Percentiles rank a stretch among this genome's conserved stretches.
These are phyloP conservation scores for Alethe diademata DNA, from an alignment of 2,113 vertebrate genomes.

Conservation along the genomic window DNA sequence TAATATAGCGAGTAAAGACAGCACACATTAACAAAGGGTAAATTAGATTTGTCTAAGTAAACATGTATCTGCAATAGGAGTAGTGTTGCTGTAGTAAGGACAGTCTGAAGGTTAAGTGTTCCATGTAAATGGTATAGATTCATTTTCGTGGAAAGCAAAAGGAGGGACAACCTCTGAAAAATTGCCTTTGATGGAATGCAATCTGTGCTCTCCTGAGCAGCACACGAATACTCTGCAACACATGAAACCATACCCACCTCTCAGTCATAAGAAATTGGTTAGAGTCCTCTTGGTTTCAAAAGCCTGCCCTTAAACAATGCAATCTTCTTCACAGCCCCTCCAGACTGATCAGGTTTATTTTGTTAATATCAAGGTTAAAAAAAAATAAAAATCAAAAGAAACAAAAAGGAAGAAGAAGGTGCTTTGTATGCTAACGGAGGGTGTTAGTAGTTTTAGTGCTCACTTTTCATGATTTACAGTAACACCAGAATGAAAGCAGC, in stretches of 20 bases:
- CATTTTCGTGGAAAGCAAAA: conserved; percentile 68
- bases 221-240: conserved; percentile 17
- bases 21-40: conserved; percentile 80
- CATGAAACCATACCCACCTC: conserved; percentile 12
- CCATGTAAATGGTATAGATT: conserved; percentile 51
- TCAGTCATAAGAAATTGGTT: neutral
- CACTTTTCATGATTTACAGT: neutral
- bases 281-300: conserved; percentile 16
- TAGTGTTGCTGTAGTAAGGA: conserved; percentile 73
- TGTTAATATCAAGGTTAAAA: neutral
- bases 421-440: neutral
- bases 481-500: neutral
- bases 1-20: conserved; percentile 80
- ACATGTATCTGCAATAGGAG: conserved; percentile 75
- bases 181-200: conserved; percentile 62
- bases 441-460: neutral
- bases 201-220: conserved; percentile 64
- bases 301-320: conserved; percentile 10
- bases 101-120: conserved; percentile 79
- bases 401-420: neutral
- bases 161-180: conserved; percentile 60
- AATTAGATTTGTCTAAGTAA: conserved; percentile 86
- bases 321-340: neutral
- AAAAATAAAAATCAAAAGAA: neutral
- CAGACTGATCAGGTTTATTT: neutral